These are phyloP conservation scores for Xiphydria camelus DNA, from an alignment of 2,888 invertebrate species.

Conservation along the genomic window DNA sequence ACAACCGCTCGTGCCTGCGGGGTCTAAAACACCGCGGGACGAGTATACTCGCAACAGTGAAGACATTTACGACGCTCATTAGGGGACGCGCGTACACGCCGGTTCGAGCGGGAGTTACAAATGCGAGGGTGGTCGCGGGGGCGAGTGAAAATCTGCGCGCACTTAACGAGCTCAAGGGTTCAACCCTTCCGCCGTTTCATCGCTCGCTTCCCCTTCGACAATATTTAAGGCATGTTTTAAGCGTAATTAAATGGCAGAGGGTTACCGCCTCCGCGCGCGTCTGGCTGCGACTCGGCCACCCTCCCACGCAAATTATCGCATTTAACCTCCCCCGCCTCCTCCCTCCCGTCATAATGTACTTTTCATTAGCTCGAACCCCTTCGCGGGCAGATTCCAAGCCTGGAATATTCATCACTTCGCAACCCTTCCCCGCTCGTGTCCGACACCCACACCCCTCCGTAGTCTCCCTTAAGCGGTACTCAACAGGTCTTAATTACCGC, in stretches of 20 bases:
- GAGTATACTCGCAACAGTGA: too few species aligned
- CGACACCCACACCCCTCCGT: slow-evolving; percentile 30
- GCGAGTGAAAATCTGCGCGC: slow-evolving; percentile 41
- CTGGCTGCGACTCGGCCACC: slow-evolving; percentile 30
- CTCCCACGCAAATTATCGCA: slow-evolving; percentile 56
- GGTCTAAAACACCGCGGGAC: too few species aligned
- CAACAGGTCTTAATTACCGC: slow-evolving; percentile 53
- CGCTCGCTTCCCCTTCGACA: slow-evolving; percentile 43
- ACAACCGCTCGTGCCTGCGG: too few species aligned
- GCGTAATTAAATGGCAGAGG: slow-evolving; percentile 56
- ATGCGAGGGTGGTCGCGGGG: too few species aligned
- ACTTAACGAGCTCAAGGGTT: slow-evolving; percentile 45
- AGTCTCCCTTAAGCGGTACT: slow-evolving; percentile 23
- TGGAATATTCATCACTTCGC: slow-evolving; percentile 52
- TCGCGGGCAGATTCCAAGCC: slow-evolving; percentile 37
- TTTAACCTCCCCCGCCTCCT: slow-evolving; percentile 40
- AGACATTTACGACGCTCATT: too few species aligned
- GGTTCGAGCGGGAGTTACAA: too few species aligned
- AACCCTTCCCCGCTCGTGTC: slow-evolving; percentile 42
- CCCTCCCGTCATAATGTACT: slow-evolving; percentile 47
- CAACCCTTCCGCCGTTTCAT: slow-evolving; percentile 43
- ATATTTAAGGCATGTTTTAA: slow-evolving; percentile 57
- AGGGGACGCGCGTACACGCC: too few species aligned
- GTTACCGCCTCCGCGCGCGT: slow-evolving; percentile 28
- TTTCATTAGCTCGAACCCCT: slow-evolving; percentile 52